A percentile compares a stretch with the other conserved stretches of the same genome.
Conservation (phyloP, 2,797 vertebrate species). For the Myotis myotis region DNA sequence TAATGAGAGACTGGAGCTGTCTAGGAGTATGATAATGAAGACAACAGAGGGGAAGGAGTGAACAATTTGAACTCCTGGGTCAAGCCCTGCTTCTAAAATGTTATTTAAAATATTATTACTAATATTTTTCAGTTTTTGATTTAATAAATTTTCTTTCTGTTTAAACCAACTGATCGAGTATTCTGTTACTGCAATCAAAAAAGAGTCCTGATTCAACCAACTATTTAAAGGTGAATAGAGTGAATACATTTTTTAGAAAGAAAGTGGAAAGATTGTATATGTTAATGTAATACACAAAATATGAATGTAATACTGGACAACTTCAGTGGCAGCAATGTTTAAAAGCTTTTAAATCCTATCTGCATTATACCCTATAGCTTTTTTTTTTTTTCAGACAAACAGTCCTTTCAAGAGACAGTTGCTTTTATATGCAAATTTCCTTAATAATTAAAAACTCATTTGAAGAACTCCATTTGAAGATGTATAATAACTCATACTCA, state of each 20-base stretch:
- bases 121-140: not conserved
- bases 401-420: slow-evolving; percentile 11
- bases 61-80: not conserved
- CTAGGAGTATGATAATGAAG: not conserved
- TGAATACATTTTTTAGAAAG: not conserved
- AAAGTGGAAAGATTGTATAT: not conserved
- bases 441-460: slow-evolving; percentile 31
- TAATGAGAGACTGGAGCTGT: not conserved
- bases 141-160: not conserved
- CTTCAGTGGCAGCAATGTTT: not conserved
- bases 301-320: not conserved
- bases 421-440: not conserved
- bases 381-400: not conserved
- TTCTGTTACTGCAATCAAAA: not conserved
- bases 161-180: not conserved
- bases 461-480: not conserved
- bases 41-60: not conserved
- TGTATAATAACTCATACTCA: not conserved
- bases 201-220: not conserved
- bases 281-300: not conserved
- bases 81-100: not conserved
- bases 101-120: not conserved
- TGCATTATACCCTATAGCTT: not conserved
- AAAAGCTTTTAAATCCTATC: not conserved
- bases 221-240: not conserved